A percentile compares a stretch with the other conserved stretches of the same genome.
These are phyloP conservation scores for Falcaria lacertinaria DNA, from an alignment of 2,888 invertebrate genomes.

Conservation along the genomic window DNA sequence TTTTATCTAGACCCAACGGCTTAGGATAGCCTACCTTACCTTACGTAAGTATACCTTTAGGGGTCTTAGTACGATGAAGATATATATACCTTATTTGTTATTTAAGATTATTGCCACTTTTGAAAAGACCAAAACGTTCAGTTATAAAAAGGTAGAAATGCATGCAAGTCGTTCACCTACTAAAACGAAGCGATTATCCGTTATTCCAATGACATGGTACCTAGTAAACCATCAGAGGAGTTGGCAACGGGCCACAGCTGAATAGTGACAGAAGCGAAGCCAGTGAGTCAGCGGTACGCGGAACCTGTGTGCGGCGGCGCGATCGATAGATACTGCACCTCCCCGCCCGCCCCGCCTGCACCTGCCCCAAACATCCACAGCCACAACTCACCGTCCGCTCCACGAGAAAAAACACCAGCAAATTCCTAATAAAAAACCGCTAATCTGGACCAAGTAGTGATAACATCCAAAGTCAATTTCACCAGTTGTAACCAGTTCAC, in stretches of 20 bases:
- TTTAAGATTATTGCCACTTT: too few relatives aligned
- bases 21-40: too few relatives aligned
- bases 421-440: conserved; percentile 30
- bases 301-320: conserved; percentile 64
- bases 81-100: too few relatives aligned
- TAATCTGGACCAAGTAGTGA: conserved; percentile 32
- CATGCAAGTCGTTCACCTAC: conserved; percentile 11
- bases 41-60: too few relatives aligned
- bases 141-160: conserved; percentile 9
- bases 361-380: conserved; percentile 44
- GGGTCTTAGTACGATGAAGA: too few relatives aligned
- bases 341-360: conserved; percentile 40
- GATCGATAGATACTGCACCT: conserved; percentile 72
- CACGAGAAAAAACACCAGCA: conserved; percentile 33
- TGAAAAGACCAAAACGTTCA: conserved; percentile 14
- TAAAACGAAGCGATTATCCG: conserved; percentile 50
- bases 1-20: too few relatives aligned
- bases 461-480: conserved; percentile 35
- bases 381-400: conserved; percentile 38
- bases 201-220: conserved; percentile 47
- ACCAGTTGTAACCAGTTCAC: conserved; percentile 30
- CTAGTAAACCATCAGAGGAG: conserved; percentile 50
- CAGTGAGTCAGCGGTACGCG: conserved; percentile 64
- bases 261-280: conserved; percentile 48
- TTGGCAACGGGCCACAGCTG: conserved; percentile 64